Base-by-base conservation (phyloP, 2,113 vertebrate species). In the Rhagologus leucostigma region DNA sequence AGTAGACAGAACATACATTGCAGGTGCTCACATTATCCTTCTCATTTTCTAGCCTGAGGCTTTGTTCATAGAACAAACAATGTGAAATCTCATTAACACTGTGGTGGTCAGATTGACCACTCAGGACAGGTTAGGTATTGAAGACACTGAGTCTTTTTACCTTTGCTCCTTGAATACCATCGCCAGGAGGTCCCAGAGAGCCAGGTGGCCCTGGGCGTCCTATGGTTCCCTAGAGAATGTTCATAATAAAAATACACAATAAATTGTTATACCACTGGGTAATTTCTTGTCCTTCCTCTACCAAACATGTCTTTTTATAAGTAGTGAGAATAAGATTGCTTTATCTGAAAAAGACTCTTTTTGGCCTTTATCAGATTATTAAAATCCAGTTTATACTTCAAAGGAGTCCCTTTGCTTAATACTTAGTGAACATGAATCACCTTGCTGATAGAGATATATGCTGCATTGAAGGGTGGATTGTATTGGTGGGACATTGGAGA, bases 121-220 rank as follows among this genome's bases (percentile, higher is more conserved):
- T 84, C 67, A 68, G 16, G n/a, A 53, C 18, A 46, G 37, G 32
- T 84, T 88, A 57, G 76, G 76, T 46, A 53, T 49, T 84, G 79
- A 84, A 94, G 84, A 83, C n/a, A 80, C 11, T 39, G 52, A 79
- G 32, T 68, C 27, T 69, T 56, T 85, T 80, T 98, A 99, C 99
- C 98, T 99, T 99, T 90, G 97, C 96, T 62, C 99, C 99, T 97
- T 99, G 99, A 96, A 99, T 97, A 78, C 99, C 98, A 96, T 98
- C 98, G 73, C 99, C 99, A 67, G 96, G 97, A 87, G 98, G 98
- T 87, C 99, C 99, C 73, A 73, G 41, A 89, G 98, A 97, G n/a
- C 99, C 99, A 73, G 97, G 93, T 50, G 96, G 96, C 52, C 99
- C 99, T 95, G 97, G 90, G 26, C 98, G 98, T 74, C 99, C 99